These are phyloP conservation scores for Phylloscopus trochiloides DNA, from an alignment of 2,113 vertebrate species.

Conservation along the genomic window DNA sequence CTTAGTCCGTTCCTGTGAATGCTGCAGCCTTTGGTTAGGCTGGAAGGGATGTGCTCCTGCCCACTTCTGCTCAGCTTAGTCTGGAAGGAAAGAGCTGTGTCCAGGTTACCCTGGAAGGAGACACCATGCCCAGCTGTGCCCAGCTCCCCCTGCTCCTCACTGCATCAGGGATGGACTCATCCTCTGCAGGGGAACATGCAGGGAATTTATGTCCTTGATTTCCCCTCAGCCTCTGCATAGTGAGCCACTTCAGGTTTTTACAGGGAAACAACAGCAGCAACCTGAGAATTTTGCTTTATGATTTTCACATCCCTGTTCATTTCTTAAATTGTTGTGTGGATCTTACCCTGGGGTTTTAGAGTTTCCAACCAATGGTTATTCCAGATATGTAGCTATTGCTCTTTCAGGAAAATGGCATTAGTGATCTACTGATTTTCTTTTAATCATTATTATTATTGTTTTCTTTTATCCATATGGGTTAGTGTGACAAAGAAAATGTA, in stretches of 20 bases:
- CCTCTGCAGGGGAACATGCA: not conserved
- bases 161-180: not conserved
- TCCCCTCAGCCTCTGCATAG: not conserved
- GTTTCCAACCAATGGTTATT: not conserved
- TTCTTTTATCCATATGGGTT: not conserved
- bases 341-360: not conserved
- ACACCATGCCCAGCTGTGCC: not conserved
- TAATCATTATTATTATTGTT: not conserved
- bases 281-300: not conserved
- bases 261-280: not conserved
- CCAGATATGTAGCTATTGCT: not conserved
- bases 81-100: not conserved
- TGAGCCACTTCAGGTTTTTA: not conserved
- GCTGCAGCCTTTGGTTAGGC: not conserved
- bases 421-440: not conserved
- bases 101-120: not conserved
- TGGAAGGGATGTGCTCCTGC: not conserved
- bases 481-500: not conserved
- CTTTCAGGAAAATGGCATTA: not conserved
- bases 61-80: not conserved
- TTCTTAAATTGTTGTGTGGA: not conserved
- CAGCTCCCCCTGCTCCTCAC: not conserved
- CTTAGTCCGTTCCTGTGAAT: not conserved
- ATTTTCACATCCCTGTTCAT: not conserved
- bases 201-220: not conserved